Evolutionary conservation across 2,888 invertebrate species (phyloP).

Genomic region (Dicyrtomina minuta): DNA sequence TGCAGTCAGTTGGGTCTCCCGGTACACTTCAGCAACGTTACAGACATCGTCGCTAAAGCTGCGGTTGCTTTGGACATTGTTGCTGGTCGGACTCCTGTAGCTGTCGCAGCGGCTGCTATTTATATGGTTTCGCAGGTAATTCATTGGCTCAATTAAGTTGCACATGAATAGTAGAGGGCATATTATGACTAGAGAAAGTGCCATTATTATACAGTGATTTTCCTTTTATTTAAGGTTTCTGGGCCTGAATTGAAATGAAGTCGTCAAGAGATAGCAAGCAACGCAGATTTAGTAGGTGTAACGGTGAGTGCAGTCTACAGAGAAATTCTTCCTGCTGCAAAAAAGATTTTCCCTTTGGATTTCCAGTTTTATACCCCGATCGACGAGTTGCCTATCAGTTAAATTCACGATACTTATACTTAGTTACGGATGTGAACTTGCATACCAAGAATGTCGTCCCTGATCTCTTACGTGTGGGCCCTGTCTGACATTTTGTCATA

Average conservation of each 20-base stretch:
- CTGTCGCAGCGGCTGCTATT: conserved; percentile 3
- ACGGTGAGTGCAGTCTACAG: too few relatives aligned
- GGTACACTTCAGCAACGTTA: neutral
- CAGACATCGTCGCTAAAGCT: neutral
- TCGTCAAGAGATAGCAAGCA: too few relatives aligned
- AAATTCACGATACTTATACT: too few relatives aligned
- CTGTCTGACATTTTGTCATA: too few relatives aligned
- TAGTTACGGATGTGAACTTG: too few relatives aligned
- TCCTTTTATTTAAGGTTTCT: neutral
- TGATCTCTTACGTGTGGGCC: too few relatives aligned
- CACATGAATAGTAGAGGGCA: neutral
- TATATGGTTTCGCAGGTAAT: conserved; percentile 2
- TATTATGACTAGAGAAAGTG: neutral
- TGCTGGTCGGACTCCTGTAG: neutral
- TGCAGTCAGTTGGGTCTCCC: neutral
- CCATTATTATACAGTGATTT: neutral
- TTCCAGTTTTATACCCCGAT: too few relatives aligned
- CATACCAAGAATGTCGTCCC: too few relatives aligned
- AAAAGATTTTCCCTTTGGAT: too few relatives aligned
- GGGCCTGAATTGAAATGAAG: neutral
- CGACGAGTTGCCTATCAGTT: too few relatives aligned
- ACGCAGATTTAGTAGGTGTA: too few relatives aligned
- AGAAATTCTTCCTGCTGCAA: too few relatives aligned
- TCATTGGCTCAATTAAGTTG: neutral
- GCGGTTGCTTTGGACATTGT: neutral